Evolutionary conservation across 1,140 invertebrate species (phyloP).

Genomic region (Ladona fulva): DNA sequence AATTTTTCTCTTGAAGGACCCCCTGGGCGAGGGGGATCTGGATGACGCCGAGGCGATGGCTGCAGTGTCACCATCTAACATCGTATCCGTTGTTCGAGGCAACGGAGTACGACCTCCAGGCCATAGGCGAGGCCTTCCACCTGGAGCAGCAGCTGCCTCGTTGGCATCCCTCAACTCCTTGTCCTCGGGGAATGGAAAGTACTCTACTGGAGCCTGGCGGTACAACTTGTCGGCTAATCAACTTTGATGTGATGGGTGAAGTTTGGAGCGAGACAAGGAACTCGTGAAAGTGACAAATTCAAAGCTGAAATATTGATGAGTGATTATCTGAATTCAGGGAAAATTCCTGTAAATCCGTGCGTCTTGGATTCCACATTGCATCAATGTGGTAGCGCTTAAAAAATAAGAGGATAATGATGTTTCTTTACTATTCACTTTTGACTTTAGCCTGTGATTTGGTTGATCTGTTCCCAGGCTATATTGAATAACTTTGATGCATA

Average conservation of each 20-base stretch:
- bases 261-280: too few species aligned
- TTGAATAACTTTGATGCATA: too few species aligned
- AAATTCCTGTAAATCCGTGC: too few species aligned
- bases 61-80: not conserved
- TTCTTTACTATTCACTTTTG: too few species aligned
- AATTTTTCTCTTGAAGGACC: not conserved
- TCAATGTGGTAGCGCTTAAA: too few species aligned
- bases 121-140: not conserved
- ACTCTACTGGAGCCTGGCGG: not conserved
- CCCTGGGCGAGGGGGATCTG: not conserved
- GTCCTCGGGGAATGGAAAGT: not conserved
- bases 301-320: too few species aligned
- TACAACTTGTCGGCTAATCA: not conserved
- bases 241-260: not conserved
- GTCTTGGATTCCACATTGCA: too few species aligned
- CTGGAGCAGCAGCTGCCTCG: not conserved
- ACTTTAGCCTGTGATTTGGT: too few species aligned
- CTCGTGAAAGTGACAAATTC: too few species aligned
- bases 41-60: not conserved
- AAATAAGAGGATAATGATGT: too few species aligned
- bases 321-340: too few species aligned
- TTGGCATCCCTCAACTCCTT: not conserved
- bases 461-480: too few species aligned
- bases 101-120: not conserved
- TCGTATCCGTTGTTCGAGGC: not conserved